Conservation (phyloP, 2,888 invertebrate species). For the Oscheius sp. region DNA sequence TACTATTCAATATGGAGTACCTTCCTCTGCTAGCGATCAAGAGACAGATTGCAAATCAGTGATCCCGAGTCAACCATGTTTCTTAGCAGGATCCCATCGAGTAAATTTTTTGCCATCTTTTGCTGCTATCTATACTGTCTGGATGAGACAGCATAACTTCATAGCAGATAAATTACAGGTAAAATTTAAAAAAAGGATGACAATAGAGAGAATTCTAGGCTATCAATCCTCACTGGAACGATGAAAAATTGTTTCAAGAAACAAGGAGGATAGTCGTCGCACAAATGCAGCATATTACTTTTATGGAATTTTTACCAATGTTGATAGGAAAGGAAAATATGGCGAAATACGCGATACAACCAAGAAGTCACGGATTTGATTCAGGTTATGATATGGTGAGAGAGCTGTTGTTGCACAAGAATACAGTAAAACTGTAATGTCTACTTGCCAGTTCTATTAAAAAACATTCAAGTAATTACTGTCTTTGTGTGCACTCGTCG, state of each 20-base stretch:
- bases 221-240: constrained; percentile 68
- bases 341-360: constrained; percentile 45
- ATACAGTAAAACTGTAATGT: too few species aligned
- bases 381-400: constrained; percentile 76
- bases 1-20: constrained; percentile 36
- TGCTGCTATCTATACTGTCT: constrained; percentile 62
- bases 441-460: too few species aligned
- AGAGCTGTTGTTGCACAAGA: too few species aligned
- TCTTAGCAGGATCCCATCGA: constrained; percentile 47
- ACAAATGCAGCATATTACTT: constrained; percentile 75
- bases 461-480: too few species aligned
- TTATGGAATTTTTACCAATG: constrained; percentile 67
- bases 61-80: constrained; percentile 47
- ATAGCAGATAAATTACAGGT: constrained; percentile 57
- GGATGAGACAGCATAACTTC: constrained; percentile 68
- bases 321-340: constrained; percentile 63
- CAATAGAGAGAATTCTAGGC: constrained; percentile 33
- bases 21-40: constrained; percentile 20
- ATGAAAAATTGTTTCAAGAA: constrained; percentile 70
- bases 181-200: neutral
- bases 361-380: constrained; percentile 75
- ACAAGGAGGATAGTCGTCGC: constrained; percentile 72
- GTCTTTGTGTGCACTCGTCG: too few species aligned
- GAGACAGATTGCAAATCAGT: constrained; percentile 27
- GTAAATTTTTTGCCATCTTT: constrained; percentile 50